Conservation (phyloP, 1,140 invertebrate genomes). For the Drosophila setifemur region DNA sequence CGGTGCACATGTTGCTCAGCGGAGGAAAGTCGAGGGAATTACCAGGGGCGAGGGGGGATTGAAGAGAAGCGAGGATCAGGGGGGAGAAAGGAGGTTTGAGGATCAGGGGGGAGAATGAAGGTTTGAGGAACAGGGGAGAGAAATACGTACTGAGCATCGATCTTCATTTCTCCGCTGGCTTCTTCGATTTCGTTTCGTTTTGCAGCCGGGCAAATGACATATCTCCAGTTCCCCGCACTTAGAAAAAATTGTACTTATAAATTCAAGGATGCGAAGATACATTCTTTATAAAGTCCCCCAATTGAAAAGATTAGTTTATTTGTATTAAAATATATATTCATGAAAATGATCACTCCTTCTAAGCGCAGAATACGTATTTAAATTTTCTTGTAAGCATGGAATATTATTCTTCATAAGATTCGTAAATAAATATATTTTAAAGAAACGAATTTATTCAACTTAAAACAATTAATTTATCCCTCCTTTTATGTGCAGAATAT, state of each 20-base stretch:
- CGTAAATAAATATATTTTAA: not conserved
- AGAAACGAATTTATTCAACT: too few species aligned
- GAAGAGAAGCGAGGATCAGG: not conserved
- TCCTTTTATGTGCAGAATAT: too few species aligned
- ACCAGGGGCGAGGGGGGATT: not conserved
- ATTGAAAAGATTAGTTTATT: too few species aligned
- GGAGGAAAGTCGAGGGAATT: not conserved
- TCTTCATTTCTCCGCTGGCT: slow-evolving; percentile 59
- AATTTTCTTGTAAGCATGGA: too few species aligned
- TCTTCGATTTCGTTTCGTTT: slow-evolving; percentile 61
- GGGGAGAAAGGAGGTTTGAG: not conserved
- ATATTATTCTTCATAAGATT: too few species aligned
- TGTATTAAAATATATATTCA: too few species aligned
- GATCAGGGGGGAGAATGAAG: not conserved
- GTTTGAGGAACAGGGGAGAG: not conserved
- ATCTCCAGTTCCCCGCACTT: slow-evolving; percentile 43
- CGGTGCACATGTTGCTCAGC: slow-evolving; percentile 67
- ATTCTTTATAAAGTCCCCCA: too few species aligned
- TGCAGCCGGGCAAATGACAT: slow-evolving; percentile 68
- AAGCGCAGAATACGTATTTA: too few species aligned
- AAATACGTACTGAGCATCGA: slow-evolving; percentile 49
- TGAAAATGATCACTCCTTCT: too few species aligned
- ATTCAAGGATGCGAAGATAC: not conserved
- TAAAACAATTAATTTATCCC: too few species aligned
- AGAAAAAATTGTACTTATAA: slow-evolving; percentile 1